These are phyloP conservation scores for Grammomys surdaster DNA, from an alignment of 2,113 vertebrate genomes.

Conservation along the genomic window DNA sequence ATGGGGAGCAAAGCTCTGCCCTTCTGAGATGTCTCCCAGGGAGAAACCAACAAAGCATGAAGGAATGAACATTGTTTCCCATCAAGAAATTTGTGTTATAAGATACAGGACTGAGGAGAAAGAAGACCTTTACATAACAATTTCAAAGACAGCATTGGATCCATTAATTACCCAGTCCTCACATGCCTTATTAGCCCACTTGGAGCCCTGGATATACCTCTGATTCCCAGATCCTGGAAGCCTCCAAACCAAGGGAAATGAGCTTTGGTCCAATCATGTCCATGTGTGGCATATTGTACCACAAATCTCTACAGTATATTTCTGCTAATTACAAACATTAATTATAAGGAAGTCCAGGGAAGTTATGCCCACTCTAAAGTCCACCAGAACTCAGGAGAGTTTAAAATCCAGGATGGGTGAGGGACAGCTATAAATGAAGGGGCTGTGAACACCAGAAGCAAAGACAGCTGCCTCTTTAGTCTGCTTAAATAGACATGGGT, in stretches of 20 bases:
- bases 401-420: not conserved
- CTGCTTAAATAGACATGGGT: not conserved
- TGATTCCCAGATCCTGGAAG: constrained; percentile 66
- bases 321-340: constrained; percentile 78
- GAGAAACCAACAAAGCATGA: not conserved
- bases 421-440: not conserved
- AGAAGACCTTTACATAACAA: constrained; percentile 34
- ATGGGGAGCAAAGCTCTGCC: constrained; percentile 47
- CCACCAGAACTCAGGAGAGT: constrained; percentile 8
- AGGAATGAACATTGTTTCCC: not conserved
- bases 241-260: constrained; percentile 52
- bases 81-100: constrained; percentile 51
- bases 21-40: not conserved
- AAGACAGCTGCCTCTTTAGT: not conserved
- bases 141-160: constrained; percentile 45
- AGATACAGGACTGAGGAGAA: constrained; percentile 12
- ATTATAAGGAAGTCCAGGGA: constrained; percentile 61
- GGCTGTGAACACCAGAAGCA: not conserved
- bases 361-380: constrained; percentile 53
- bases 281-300: constrained; percentile 49
- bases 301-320: constrained; percentile 53
- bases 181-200: constrained; percentile 63
- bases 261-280: constrained; percentile 69
- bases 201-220: constrained; percentile 12
- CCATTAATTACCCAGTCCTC: constrained; percentile 69